phyloP scores from a whole-genome alignment of 2,888 invertebrate genomes.

The Lithophane leautieri region DNA sequence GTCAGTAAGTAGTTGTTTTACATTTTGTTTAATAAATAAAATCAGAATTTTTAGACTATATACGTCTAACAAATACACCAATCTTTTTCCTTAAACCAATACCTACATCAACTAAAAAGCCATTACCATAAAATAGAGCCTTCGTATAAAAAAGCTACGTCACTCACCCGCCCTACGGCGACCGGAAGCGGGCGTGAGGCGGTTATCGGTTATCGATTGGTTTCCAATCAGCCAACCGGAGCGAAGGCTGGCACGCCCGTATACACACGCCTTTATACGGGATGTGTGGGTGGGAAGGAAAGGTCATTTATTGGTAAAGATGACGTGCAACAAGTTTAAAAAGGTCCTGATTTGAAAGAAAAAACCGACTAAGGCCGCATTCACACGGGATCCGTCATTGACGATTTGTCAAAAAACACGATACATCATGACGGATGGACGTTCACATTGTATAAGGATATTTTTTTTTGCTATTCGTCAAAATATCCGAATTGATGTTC shows the following conservation, averaged over 20 bases:
- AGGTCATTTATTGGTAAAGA: constrained; percentile 25
- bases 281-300: constrained; percentile 41
- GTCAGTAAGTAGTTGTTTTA: too few species aligned
- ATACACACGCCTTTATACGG: constrained; percentile 78
- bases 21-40: too few species aligned
- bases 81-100: neutral
- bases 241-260: constrained; percentile 78
- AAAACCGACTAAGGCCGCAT: too few species aligned
- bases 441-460: too few species aligned
- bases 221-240: constrained; percentile 89
- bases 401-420: too few species aligned
- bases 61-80: neutral
- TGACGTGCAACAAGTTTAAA: too few species aligned
- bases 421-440: too few species aligned
- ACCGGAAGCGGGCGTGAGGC: constrained; percentile 70
- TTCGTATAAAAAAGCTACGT: constrained; percentile 39
- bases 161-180: constrained; percentile 52
- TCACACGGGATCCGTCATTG: too few species aligned
- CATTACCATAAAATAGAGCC: constrained; percentile 20
- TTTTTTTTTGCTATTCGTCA: too few species aligned
- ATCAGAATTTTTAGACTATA: neutral
- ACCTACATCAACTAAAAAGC: neutral
- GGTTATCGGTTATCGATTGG: constrained; percentile 88
- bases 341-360: too few species aligned
- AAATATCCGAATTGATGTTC: too few species aligned